Evolutionary conservation across 1,140 invertebrate species (phyloP), one percentile per base, ranked within the genome.

Genomic region (Zaprionus nigranus): DNA sequence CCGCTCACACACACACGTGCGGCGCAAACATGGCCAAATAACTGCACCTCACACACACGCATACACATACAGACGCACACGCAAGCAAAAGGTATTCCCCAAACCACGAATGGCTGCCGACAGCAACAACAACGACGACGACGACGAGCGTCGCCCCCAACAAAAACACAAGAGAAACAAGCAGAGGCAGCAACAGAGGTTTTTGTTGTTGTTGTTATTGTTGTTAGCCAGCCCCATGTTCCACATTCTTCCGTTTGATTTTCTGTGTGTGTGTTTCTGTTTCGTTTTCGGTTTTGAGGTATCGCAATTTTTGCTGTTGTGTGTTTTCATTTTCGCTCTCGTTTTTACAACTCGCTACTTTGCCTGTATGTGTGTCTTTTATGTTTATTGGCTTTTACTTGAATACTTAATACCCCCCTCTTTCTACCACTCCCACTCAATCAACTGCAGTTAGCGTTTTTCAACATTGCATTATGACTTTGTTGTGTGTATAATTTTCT

Each of bases 241-340:
- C 85, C 85, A 88, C 85, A 88, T 88, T 88, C 85, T 90, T 88
- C 73, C 72, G 82, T 66, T 81, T 69, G 46, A 51, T 70, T 72
- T 75, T 71, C 20, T 34, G 49, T 34, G 46, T 62, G 38, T 53
- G 57, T 74, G 72, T 73, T 73, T 73, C 70, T 72, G 49, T 63
- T 75, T 81, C 26, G 22, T 28, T 56, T 56, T 56, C 26, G 53
- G 22, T 56, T 26, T 30, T 56, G 13, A 6, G 56, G 57, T 66
- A 67, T 73, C 61, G 77, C 79, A 51, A 83, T 88, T 88, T 67
- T 62, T 82, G 40, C 36, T 46, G 40, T 40, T 43, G 40, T 43
- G 40, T 46, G 78, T 87, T 88, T 90, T 84, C 69, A 84, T 84
- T 90, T 90, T 90, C 86, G 82, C 86, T 90, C 85, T 90, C 85